Evolutionary conservation across 2,888 invertebrate genomes (phyloP).

Genomic region (Artemia sp.): DNA sequence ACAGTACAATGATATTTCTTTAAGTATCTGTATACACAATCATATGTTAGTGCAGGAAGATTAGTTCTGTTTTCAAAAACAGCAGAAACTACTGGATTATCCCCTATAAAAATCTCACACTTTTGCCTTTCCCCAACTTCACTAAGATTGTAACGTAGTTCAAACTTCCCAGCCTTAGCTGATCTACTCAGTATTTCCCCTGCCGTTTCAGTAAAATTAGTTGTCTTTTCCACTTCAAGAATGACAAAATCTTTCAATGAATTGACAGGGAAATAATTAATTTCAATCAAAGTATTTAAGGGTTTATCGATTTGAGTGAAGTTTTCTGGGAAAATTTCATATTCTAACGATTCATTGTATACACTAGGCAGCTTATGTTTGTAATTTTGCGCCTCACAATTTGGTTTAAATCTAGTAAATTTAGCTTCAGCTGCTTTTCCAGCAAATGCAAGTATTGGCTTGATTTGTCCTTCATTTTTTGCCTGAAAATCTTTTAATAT

Average conservation of each 20-base stretch:
- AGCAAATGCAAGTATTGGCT: background rate
- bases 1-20: background rate
- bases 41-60: background rate
- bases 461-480: background rate
- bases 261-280: background rate
- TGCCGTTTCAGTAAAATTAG: background rate
- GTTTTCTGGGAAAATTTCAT: background rate
- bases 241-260: background rate
- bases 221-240: background rate
- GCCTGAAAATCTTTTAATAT: background rate
- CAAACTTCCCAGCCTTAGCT: background rate
- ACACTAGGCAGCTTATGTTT: background rate
- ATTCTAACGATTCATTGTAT: background rate
- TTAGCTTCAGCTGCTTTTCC: constrained; percentile 9
- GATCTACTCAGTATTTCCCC: background rate
- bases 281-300: background rate
- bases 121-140: background rate
- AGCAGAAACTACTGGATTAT: background rate
- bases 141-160: no score
- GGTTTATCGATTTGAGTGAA: background rate
- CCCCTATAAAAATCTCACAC: background rate
- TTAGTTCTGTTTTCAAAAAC: background rate
- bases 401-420: background rate
- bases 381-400: background rate
- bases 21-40: background rate